Conservation (phyloP, 2,888 invertebrate species). For the Drosophila kambysellisi region DNA sequence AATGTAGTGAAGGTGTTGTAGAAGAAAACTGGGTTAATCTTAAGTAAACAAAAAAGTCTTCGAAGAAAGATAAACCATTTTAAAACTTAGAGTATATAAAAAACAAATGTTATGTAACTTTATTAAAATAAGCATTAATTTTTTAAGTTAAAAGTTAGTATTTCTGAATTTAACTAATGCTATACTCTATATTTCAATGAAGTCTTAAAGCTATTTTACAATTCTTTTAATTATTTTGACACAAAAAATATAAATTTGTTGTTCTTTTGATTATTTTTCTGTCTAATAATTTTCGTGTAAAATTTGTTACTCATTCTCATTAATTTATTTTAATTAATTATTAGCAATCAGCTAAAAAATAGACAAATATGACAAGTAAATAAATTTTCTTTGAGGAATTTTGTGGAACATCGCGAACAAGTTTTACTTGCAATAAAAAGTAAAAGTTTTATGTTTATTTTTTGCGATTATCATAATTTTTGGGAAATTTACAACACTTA, state of each 20-base stretch:
- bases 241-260: too few species aligned
- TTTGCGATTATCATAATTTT: background rate
- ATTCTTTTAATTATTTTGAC: background rate
- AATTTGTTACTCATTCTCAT: background rate
- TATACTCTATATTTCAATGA: background rate
- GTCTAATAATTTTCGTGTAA: background rate
- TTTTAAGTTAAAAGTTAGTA: background rate
- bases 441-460: background rate
- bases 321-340: background rate
- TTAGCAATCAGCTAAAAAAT: background rate
- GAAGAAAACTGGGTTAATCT: slow-evolving; percentile 46
- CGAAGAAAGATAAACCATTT: background rate
- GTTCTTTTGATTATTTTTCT: background rate
- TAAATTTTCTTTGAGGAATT: background rate
- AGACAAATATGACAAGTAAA: background rate
- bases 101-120: background rate
- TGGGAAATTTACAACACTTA: background rate
- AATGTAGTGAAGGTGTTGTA: slow-evolving; percentile 38
- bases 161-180: background rate
- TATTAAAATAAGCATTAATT: background rate
- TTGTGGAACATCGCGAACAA: background rate
- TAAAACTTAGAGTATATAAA: background rate
- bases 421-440: background rate
- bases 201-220: background rate
- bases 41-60: background rate